Conservation (phyloP, 1,140 invertebrate species). For the Delia radicum region DNA sequence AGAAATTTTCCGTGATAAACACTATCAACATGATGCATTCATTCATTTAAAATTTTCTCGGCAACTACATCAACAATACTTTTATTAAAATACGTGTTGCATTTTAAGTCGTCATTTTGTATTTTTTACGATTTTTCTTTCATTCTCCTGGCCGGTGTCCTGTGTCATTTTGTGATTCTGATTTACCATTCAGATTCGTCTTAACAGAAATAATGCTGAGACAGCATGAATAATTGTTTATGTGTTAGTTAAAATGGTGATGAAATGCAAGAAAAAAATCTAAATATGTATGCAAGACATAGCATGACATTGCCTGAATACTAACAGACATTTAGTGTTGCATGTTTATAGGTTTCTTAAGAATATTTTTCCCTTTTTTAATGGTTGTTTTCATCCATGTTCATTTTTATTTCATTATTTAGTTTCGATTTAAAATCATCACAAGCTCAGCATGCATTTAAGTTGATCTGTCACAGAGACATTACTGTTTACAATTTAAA, state of each 20-base stretch:
- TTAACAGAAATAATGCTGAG: neutral
- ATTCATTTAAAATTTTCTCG: neutral
- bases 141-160: neutral
- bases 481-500: neutral
- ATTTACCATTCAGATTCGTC: no score
- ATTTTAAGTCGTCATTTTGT: neutral
- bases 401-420: neutral
- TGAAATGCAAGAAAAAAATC: neutral
- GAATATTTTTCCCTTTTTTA: neutral
- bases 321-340: neutral
- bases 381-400: neutral
- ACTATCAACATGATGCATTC: neutral
- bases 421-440: neutral
- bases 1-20: neutral
- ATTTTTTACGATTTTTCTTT: no score
- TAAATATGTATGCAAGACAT: neutral
- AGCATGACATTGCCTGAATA: neutral
- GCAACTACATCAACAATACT: neutral
- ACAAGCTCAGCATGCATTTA: slow-evolving; percentile 3
- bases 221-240: neutral
- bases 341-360: neutral
- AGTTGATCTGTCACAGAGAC: neutral
- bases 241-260: neutral
- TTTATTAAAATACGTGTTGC: neutral
- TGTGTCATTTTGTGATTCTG: neutral